A percentile compares a stretch with the other conserved stretches of the same genome.
Conservation (phyloP, 2,113 vertebrate species). For the Melanerpes formicivorus region DNA sequence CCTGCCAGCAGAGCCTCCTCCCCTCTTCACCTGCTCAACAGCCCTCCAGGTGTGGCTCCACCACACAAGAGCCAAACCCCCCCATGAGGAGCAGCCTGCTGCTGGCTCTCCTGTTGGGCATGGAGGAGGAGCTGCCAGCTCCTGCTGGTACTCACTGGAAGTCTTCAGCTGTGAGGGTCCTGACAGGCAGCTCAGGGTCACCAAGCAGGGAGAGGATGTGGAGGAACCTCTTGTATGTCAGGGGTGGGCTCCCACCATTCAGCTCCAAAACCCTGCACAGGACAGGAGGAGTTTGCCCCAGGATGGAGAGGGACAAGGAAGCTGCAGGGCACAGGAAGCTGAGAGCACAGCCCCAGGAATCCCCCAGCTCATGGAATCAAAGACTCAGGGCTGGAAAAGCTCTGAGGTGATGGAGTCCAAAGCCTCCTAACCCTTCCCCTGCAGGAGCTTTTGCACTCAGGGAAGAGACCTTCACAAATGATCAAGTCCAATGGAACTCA, state of each 20-base stretch:
- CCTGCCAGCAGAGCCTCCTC: not conserved
- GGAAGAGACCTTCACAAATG: too few species aligned
- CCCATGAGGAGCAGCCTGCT: accelerated
- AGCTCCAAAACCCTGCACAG: constrained; percentile 63
- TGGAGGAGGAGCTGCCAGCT: not conserved
- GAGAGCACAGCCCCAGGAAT: not conserved
- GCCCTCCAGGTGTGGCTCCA: not conserved
- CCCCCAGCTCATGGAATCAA: not conserved
- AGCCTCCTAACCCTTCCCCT: too few species aligned
- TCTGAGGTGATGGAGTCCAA: not conserved
- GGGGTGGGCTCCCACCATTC: constrained; percentile 58
- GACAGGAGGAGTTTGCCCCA: not conserved
- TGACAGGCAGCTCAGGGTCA: constrained; percentile 61
- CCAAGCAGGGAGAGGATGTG: constrained; percentile 63
- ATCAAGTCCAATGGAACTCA: not conserved
- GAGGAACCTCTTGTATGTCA: constrained; percentile 75
- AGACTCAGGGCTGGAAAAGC: not conserved
- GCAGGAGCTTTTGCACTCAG: too few species aligned
- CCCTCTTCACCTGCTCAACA: not conserved
- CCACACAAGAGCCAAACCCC: not conserved
- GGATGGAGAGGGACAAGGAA: not conserved
- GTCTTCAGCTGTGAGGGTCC: constrained; percentile 44
- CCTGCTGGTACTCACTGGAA: constrained; percentile 54
- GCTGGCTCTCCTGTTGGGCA: not conserved
- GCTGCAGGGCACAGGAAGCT: not conserved